Conservation (phyloP, 2,797 vertebrate species). For the Dicrostonyx torquatus region DNA sequence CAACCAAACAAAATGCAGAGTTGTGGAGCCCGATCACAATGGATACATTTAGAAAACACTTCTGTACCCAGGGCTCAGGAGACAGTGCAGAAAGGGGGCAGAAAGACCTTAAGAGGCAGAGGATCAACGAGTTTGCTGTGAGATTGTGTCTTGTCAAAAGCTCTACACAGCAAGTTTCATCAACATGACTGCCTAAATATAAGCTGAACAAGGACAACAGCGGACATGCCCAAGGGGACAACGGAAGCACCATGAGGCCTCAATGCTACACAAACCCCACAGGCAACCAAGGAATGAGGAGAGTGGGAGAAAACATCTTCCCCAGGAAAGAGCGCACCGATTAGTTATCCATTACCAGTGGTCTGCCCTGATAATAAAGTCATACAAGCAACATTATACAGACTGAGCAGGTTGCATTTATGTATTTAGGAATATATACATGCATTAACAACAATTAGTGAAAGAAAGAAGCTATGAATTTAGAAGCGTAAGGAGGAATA, state of each 20-base stretch:
- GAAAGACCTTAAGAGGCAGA: background rate
- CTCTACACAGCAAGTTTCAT: background rate
- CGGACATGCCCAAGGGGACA: background rate
- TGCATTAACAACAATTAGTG: background rate
- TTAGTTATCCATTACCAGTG: background rate
- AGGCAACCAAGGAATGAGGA: background rate
- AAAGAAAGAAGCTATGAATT: background rate
- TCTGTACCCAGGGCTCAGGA: background rate
- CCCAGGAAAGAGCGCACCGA: background rate
- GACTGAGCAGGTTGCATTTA: background rate
- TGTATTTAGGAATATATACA: background rate
- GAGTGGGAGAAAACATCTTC: background rate
- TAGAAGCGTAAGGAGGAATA: background rate
- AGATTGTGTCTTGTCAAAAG: background rate
- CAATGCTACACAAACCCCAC: background rate
- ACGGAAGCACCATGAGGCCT: background rate
- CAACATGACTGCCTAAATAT: background rate
- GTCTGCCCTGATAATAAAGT: background rate
- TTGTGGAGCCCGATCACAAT: background rate
- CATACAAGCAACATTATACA: background rate
- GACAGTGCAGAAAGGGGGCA: background rate
- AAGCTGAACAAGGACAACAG: background rate
- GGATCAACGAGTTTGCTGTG: too few species aligned
- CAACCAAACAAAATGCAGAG: background rate
- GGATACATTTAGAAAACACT: background rate